Evolutionary conservation across 2,113 vertebrate species (phyloP).

Genomic region (Rostratula benghalensis): DNA sequence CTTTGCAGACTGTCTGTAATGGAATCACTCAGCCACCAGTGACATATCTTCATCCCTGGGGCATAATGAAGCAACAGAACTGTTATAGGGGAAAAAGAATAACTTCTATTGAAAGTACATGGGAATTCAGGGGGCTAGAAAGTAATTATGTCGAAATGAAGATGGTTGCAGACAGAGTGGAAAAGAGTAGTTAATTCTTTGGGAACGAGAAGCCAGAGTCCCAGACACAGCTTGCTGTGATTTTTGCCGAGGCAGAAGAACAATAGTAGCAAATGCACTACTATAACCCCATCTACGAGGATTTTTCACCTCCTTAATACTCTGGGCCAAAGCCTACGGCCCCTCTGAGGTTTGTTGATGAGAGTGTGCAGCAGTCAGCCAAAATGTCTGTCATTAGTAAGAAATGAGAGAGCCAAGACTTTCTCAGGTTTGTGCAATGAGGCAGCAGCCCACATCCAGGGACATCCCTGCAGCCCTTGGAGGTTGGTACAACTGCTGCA

Average conservation of each 20-base stretch:
- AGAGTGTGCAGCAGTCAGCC: background rate
- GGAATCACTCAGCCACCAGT: conserved; percentile 11
- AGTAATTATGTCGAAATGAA: conserved; percentile 17
- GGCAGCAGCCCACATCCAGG: background rate
- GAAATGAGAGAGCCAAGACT: background rate
- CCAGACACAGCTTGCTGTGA: rapidly evolving
- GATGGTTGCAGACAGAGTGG: background rate
- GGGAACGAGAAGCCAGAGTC: background rate
- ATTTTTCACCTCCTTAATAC: background rate
- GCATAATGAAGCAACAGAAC: conserved; percentile 18
- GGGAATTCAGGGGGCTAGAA: background rate
- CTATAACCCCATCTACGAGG: background rate
- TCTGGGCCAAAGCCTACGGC: background rate
- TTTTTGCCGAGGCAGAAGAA: background rate
- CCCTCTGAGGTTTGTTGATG: background rate
- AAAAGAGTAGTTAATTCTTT: background rate
- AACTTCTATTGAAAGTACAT: background rate
- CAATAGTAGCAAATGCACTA: background rate
- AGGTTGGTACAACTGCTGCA: background rate
- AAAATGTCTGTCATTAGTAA: background rate
- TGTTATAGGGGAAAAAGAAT: background rate
- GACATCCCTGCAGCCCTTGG: background rate
- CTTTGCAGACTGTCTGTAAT: conserved; percentile 15
- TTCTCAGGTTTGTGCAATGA: background rate
- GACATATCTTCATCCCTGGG: conserved; percentile 7